A percentile compares a stretch with the other conserved stretches of the same genome.
Conservation (phyloP, 35 echinoderm and acorn worm species). For the Heliocidaris tuberculata region DNA sequence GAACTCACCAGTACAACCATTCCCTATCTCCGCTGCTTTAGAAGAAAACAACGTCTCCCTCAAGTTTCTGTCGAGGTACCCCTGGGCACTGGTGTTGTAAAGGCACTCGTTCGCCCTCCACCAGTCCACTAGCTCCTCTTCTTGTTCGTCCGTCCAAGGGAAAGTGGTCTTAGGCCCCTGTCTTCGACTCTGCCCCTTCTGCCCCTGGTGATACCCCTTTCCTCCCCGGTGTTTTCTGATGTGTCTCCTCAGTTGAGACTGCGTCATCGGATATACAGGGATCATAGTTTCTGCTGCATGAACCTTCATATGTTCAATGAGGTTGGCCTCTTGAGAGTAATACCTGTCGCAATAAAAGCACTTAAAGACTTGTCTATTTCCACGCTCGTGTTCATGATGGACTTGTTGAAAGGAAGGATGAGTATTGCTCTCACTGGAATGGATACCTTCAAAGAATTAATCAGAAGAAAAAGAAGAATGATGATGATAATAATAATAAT, state of each 20-base stretch:
- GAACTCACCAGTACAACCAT: constrained; percentile 29
- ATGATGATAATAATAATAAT: too few species aligned
- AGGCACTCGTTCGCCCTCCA: neutral
- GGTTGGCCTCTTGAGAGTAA: neutral
- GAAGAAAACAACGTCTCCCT: neutral
- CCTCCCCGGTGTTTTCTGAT: too few species aligned
- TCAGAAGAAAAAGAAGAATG: too few species aligned
- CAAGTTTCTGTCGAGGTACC: neutral
- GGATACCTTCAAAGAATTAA: neutral
- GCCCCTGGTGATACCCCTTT: neutral
- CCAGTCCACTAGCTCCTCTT: constrained; percentile 25
- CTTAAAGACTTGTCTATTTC: neutral
- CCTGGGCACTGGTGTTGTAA: neutral
- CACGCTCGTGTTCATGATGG: neutral
- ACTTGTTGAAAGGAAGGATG: neutral
- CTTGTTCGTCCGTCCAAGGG: constrained; percentile 32
- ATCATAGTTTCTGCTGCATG: neutral
- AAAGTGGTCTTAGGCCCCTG: constrained; percentile 7
- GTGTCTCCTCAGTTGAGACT: neutral
- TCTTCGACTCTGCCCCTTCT: neutral
- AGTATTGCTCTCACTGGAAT: neutral
- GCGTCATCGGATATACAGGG: neutral
- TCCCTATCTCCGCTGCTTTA: constrained; percentile 5
- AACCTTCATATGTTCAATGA: neutral
- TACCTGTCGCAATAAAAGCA: neutral